A percentile compares a stretch with the other conserved stretches of the same genome.
Conservation (phyloP, 2,113 vertebrate genomes). For the Zootoca vivipara region DNA sequence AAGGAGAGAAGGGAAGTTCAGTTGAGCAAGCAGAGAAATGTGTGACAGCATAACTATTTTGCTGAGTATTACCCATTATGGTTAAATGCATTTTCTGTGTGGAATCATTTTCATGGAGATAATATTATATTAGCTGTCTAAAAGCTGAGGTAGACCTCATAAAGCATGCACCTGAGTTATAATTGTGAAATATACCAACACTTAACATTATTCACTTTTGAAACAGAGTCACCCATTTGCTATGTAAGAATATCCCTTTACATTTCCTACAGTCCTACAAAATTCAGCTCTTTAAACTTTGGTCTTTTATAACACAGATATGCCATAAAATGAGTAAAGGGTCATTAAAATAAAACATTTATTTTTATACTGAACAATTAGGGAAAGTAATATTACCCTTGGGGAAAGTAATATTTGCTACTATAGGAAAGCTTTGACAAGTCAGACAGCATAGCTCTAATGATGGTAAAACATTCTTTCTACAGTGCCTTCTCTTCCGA, state of each 20-base stretch:
- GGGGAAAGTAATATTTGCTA: not conserved
- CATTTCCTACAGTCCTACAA: not conserved
- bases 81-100: not conserved
- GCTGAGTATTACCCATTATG: too few species aligned
- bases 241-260: not conserved
- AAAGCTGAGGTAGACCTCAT: not conserved
- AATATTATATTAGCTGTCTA: not conserved
- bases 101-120: too few species aligned
- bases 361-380: not conserved
- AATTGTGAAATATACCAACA: not conserved
- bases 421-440: not conserved
- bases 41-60: too few species aligned
- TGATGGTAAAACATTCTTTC: not conserved
- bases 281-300: not conserved
- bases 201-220: not conserved
- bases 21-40: too few species aligned
- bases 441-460: not conserved
- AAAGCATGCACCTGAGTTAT: not conserved
- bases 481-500: not conserved
- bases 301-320: not conserved
- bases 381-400: not conserved
- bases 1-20: too few species aligned
- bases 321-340: not conserved
- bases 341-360: constrained; percentile 9
- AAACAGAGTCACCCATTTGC: not conserved